Percentiles rank a stretch among this genome's conserved stretches.
Conservation (phyloP, 2,888 invertebrate genomes). For the Arctia plantaginis region DNA sequence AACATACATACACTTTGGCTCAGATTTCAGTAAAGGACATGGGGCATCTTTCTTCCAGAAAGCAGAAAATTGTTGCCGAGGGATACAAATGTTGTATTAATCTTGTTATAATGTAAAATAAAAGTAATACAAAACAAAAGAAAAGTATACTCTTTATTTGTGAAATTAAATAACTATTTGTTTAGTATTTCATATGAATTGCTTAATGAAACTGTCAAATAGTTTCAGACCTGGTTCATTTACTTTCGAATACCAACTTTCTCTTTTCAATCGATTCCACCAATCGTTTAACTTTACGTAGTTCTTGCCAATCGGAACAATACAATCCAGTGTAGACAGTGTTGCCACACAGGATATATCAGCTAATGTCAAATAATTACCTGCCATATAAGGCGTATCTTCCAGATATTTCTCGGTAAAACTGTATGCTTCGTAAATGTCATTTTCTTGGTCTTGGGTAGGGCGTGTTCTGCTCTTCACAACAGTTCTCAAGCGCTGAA, state of each 20-base stretch:
- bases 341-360: slow-evolving; percentile 66
- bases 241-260: slow-evolving; percentile 57
- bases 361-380: slow-evolving; percentile 59
- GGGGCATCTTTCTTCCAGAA: too few species aligned
- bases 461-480: slow-evolving; percentile 40
- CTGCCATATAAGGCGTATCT: slow-evolving; percentile 51
- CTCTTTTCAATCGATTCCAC: slow-evolving; percentile 54
- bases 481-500: slow-evolving; percentile 56
- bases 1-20: too few species aligned
- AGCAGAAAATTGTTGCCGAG: too few species aligned
- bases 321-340: slow-evolving; percentile 54
- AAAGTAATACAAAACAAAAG: neutral
- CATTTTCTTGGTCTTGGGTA: slow-evolving; percentile 47
- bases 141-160: neutral
- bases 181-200: slow-evolving; percentile 37
- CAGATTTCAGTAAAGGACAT: too few species aligned
- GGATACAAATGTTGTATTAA: too few species aligned
- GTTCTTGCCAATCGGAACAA: slow-evolving; percentile 53
- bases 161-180: neutral
- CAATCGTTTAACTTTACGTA: slow-evolving; percentile 53
- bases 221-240: slow-evolving; percentile 56
- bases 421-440: slow-evolving; percentile 60
- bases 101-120: too few species aligned
- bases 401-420: slow-evolving; percentile 61
- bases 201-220: slow-evolving; percentile 51